Conservation (phyloP, 37 sponge, comb jelly and placozoan genomes). For the Eunapius fragilis region DNA sequence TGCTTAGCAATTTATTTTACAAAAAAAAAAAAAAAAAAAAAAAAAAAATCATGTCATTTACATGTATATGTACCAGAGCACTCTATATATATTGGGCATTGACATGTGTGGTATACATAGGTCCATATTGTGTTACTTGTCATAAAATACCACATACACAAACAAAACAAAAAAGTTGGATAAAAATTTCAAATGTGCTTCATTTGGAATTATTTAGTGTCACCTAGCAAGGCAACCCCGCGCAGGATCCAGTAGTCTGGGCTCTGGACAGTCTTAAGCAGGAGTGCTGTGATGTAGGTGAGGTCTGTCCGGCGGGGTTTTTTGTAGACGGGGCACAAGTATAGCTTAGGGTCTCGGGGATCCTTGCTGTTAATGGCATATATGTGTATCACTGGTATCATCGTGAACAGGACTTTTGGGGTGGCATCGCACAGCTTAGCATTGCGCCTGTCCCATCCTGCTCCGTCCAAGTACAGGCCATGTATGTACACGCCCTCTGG, state of each 20-base stretch:
- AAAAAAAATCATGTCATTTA: too few species aligned
- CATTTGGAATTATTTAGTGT: constrained; percentile 76
- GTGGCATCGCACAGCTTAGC: constrained; percentile 80
- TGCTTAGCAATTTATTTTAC: too few species aligned
- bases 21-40: too few species aligned
- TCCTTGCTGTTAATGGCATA: constrained; percentile 84
- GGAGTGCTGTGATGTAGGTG: constrained; percentile 90
- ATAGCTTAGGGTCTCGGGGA: constrained; percentile 82
- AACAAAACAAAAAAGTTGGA: neutral
- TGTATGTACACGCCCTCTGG: constrained; percentile 96
- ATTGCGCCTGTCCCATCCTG: constrained; percentile 96
- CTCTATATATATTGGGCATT: too few species aligned
- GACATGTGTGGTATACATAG: too few species aligned
- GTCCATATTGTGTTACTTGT: constrained; percentile 16
- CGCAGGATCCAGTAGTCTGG: constrained; percentile 97
- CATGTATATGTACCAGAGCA: too few species aligned
- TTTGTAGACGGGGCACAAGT: constrained; percentile 98
- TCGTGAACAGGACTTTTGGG: constrained; percentile 91
- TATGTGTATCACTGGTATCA: constrained; percentile 90
- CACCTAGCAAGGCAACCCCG: constrained; percentile 97
- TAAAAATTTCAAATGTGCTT: neutral
- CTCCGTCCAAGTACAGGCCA: constrained; percentile 97
- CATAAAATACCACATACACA: neutral
- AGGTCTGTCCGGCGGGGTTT: constrained; percentile 97
- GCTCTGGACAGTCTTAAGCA: constrained; percentile 69